phyloP scores from a whole-genome alignment of 2,888 invertebrate genomes.

The Oligia strigilis region DNA sequence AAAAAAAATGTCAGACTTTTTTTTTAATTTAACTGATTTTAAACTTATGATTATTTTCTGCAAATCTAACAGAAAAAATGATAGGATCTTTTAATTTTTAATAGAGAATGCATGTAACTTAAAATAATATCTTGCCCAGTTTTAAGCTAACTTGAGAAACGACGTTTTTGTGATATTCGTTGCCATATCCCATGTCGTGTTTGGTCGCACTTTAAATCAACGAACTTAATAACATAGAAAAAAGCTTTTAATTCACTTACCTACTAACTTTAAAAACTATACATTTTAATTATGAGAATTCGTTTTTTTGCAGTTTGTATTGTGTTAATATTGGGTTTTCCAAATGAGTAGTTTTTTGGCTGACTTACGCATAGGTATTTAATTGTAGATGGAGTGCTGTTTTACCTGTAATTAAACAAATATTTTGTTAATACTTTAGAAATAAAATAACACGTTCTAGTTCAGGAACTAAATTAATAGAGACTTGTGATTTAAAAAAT shows the following conservation, averaged over 20 bases:
- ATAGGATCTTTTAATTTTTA: neutral
- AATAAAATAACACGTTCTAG: neutral
- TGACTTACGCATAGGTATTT: constrained; percentile 44
- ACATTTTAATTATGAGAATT: constrained; percentile 24
- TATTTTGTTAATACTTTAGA: constrained; percentile 23
- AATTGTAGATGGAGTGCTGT: constrained; percentile 22
- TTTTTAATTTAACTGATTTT: neutral
- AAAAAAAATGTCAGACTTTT: neutral
- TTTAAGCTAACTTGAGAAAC: constrained; percentile 14
- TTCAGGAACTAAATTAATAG: neutral
- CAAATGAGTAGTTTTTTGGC: constrained; percentile 3
- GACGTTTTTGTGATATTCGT: neutral
- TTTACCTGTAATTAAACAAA: constrained; percentile 63
- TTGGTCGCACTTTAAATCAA: neutral
- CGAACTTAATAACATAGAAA: constrained; percentile 5
- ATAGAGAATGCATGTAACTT: neutral
- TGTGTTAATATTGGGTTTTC: constrained; percentile 26
- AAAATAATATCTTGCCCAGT: neutral
- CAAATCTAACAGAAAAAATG: neutral
- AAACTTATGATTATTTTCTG: neutral
- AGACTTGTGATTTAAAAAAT: neutral
- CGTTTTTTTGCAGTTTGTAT: neutral
- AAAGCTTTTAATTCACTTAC: constrained; percentile 9
- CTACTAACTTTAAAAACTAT: neutral
- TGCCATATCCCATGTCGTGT: neutral